Percentiles rank a stretch among this genome's conserved stretches.
These are phyloP conservation scores for Melanotus villosus DNA, from an alignment of 2,888 invertebrate species.

Conservation along the genomic window DNA sequence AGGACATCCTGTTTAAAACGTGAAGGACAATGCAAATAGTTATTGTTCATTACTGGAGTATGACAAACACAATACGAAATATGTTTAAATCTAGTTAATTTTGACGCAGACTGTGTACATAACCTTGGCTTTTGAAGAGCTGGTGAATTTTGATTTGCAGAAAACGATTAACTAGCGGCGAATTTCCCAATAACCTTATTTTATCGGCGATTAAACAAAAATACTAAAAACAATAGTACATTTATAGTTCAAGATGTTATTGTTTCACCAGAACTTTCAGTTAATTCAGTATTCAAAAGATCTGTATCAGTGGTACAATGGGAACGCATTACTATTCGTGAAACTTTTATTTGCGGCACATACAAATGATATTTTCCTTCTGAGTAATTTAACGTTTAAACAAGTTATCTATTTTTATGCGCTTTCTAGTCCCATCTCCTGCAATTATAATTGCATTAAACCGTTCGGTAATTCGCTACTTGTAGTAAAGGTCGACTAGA, in stretches of 20 bases:
- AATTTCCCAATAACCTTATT: too few species aligned
- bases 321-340: conserved; percentile 1
- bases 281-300: conserved; percentile 12
- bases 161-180: too few species aligned
- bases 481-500: conserved; percentile 1
- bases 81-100: too few species aligned
- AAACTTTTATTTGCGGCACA: conserved; percentile 11
- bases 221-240: conserved; percentile 9
- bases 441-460: conserved; percentile 8
- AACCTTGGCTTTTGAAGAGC: too few species aligned
- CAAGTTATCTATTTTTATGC: conserved; percentile 14
- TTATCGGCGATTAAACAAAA: too few species aligned
- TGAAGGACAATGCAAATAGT: conserved; percentile 30
- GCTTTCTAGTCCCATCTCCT: conserved; percentile 17
- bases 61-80: too few species aligned
- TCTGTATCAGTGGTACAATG: conserved; percentile 10
- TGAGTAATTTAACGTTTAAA: background rate
- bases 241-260: conserved; percentile 17
- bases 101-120: too few species aligned
- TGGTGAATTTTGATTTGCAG: too few species aligned
- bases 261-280: conserved; percentile 21
- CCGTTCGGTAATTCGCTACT: background rate
- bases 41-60: conserved; percentile 12
- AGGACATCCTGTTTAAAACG: conserved; percentile 36
- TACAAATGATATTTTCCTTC: too few species aligned